Evolutionary conservation across 2,113 vertebrate genomes (phyloP).

Genomic region (Zeus faber): DNA sequence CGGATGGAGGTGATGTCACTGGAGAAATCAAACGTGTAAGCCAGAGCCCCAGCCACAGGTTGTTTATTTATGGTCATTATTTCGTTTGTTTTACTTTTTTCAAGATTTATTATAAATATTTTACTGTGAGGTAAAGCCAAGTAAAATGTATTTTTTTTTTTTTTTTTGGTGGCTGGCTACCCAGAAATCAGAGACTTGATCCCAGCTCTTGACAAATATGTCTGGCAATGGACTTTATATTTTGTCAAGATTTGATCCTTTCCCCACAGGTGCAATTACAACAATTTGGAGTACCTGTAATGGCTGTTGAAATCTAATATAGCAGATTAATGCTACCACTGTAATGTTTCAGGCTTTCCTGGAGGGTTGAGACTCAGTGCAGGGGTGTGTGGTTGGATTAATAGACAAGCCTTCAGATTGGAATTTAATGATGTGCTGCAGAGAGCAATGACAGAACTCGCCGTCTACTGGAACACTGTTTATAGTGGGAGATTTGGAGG

Average conservation of each 20-base stretch:
- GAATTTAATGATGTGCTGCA: slow-evolving; percentile 49
- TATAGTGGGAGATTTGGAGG: slow-evolving; percentile 38
- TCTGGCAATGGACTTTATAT: no score
- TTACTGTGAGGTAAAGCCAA: no score
- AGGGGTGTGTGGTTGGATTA: slow-evolving; percentile 25
- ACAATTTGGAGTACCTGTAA: neutral
- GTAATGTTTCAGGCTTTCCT: slow-evolving; percentile 8
- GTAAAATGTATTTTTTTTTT: no score
- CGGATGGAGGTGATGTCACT: neutral
- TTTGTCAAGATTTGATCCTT: no score
- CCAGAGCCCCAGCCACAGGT: no score
- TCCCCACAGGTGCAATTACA: neutral
- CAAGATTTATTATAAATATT: no score
- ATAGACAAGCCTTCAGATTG: slow-evolving; percentile 49
- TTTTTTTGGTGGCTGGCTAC: no score
- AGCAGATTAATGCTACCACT: slow-evolving; percentile 9
- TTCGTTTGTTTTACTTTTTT: no score
- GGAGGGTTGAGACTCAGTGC: neutral
- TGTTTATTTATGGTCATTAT: no score
- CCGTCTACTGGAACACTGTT: slow-evolving; percentile 28
- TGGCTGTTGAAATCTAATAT: neutral
- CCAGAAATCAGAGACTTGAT: no score
- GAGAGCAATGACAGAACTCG: slow-evolving; percentile 17
- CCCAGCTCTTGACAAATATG: no score
- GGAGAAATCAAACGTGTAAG: no score